phyloP scores from a whole-genome alignment of 2,797 vertebrate species.

The Prunella strophiata region DNA sequence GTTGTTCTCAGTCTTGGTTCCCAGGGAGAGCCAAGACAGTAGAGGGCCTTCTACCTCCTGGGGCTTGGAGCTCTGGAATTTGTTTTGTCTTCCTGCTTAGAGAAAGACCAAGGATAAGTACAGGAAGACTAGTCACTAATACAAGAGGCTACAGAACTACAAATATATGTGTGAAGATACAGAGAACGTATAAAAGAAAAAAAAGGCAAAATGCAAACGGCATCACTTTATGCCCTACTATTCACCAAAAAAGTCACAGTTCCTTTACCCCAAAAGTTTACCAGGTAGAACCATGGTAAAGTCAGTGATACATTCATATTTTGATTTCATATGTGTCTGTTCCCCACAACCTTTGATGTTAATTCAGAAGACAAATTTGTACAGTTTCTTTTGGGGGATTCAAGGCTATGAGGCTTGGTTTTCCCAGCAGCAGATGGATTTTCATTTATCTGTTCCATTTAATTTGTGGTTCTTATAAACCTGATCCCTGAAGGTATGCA shows the following conservation, averaged over 20 bases:
- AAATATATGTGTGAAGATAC: neutral
- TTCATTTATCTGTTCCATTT: slow-evolving; percentile 55
- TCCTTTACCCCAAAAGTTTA: neutral
- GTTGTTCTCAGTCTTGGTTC: neutral
- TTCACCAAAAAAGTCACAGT: neutral
- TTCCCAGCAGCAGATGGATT: slow-evolving; percentile 52
- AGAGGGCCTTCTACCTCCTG: neutral
- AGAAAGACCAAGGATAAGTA: neutral
- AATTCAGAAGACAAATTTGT: slow-evolving; percentile 21
- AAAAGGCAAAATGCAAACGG: neutral
- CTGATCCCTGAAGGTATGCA: slow-evolving; percentile 27
- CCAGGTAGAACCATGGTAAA: neutral
- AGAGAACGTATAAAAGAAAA: neutral
- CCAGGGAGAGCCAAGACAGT: neutral
- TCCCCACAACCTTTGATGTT: neutral
- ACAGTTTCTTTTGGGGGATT: neutral
- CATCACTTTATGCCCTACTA: neutral
- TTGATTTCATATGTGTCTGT: neutral
- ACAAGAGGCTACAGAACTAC: neutral
- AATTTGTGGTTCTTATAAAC: slow-evolving; percentile 26
- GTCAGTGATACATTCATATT: neutral
- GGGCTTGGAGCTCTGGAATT: neutral
- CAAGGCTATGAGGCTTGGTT: neutral
- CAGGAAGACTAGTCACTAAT: too few species aligned
- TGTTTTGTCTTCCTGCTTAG: neutral